phyloP scores from a whole-genome alignment of 2,797 vertebrate species.

The Mus spretus region DNA sequence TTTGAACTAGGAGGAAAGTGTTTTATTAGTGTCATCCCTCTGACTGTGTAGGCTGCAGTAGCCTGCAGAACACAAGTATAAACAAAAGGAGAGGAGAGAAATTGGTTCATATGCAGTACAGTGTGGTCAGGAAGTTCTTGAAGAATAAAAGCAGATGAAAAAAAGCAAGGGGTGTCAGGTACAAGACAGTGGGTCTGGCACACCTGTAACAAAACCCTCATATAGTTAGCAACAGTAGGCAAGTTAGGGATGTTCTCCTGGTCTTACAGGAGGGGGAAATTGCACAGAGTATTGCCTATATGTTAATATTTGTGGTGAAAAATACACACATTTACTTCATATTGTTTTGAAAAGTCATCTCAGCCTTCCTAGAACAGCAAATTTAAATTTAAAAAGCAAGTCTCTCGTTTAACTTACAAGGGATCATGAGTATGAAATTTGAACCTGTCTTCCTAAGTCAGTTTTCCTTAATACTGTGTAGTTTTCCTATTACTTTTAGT shows the following conservation, averaged over 20 bases:
- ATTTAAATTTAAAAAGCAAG: conserved; percentile 41
- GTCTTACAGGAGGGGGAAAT: background rate
- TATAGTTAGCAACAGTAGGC: background rate
- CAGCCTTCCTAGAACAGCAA: conserved; percentile 26
- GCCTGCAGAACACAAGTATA: background rate
- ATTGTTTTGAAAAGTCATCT: conserved; percentile 14
- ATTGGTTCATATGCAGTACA: background rate
- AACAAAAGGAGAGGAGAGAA: background rate
- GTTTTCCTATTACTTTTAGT: background rate
- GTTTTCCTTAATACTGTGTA: background rate
- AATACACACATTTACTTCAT: background rate
- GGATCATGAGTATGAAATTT: conserved; percentile 15
- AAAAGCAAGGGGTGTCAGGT: background rate
- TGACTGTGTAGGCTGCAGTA: background rate
- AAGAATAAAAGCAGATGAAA: background rate
- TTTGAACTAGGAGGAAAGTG: background rate
- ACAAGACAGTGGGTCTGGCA: background rate
- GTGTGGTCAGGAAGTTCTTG: background rate
- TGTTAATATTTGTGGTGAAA: conserved; percentile 45
- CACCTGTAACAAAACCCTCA: background rate
- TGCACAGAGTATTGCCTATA: background rate
- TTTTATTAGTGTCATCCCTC: background rate
- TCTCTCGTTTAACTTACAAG: conserved; percentile 59
- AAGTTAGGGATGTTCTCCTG: background rate
- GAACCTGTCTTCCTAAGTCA: background rate